A percentile compares a stretch with the other conserved stretches of the same genome.
phyloP scores from a whole-genome alignment of 2,113 vertebrate genomes.

The Chelonoidis abingdonii region DNA sequence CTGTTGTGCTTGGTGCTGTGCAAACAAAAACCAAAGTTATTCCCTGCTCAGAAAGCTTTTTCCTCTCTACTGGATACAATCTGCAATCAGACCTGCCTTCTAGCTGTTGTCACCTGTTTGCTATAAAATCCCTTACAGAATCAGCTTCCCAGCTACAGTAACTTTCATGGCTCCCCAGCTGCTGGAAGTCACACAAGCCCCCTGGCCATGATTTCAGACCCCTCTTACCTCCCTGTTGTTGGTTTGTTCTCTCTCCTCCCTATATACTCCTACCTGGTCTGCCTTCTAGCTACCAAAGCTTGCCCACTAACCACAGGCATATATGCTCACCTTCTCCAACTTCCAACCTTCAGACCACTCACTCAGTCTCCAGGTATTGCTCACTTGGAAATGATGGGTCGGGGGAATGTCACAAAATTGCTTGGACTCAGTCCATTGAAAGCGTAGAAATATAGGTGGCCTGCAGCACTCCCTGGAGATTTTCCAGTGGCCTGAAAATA shows the following conservation, averaged over 20 bases:
- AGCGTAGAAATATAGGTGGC: not conserved
- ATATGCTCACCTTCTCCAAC: not conserved
- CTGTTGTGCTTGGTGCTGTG: not conserved
- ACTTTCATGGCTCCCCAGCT: not conserved
- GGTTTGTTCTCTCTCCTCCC: not conserved
- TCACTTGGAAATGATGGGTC: conserved; percentile 3
- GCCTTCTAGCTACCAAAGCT: not conserved
- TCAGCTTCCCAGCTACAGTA: not conserved
- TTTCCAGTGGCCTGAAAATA: conserved; percentile 30
- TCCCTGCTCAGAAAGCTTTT: not conserved
- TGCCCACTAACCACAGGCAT: not conserved
- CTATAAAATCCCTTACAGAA: not conserved
- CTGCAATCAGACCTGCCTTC: not conserved
- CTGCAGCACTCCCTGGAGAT: not conserved
- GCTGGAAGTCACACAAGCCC: not conserved
- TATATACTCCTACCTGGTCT: accelerated
- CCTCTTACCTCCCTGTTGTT: not conserved
- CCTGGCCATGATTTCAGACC: not conserved
- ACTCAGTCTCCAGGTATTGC: not conserved
- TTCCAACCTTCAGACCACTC: not conserved
- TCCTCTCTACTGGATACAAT: not conserved
- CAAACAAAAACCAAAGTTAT: not conserved
- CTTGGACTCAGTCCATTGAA: not conserved
- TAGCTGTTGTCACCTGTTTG: not conserved
- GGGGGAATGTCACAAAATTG: not conserved